phyloP scores from a whole-genome alignment of 2,113 vertebrate genomes.

The Cottus gobio region DNA sequence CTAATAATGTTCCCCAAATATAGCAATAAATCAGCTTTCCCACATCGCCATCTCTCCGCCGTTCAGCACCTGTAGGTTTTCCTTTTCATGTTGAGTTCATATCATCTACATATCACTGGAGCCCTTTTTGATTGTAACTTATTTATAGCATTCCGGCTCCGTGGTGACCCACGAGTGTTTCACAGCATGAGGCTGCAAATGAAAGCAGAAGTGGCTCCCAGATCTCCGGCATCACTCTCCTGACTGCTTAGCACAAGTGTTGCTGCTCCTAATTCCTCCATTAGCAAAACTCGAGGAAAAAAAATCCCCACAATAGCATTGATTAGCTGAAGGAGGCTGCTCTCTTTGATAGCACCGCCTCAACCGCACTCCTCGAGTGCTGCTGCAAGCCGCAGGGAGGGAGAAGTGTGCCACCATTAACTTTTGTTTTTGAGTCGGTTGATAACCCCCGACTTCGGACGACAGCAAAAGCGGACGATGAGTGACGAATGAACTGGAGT shows the following conservation, averaged over 20 bases:
- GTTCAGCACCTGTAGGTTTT: background rate
- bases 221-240: slow-evolving; percentile 26
- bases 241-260: slow-evolving; percentile 33
- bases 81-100: slow-evolving; percentile 1
- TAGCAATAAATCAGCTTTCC: background rate
- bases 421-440: background rate
- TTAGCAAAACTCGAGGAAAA: slow-evolving; percentile 32
- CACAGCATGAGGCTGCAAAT: slow-evolving; percentile 45
- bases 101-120: slow-evolving; percentile 12
- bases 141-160: slow-evolving; percentile 16
- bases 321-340: slow-evolving; percentile 40
- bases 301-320: slow-evolving; percentile 39
- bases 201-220: slow-evolving; percentile 39
- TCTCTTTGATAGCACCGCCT: background rate
- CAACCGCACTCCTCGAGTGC: background rate
- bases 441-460: background rate
- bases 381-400: background rate
- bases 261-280: slow-evolving; percentile 29
- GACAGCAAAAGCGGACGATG: background rate
- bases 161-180: slow-evolving; percentile 12
- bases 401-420: background rate
- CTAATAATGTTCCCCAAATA: background rate
- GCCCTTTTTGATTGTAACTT: slow-evolving; percentile 45
- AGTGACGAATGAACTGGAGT: background rate
- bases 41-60: background rate